phyloP scores from a whole-genome alignment of 2,113 vertebrate species.

The Ovibos moschatus region DNA sequence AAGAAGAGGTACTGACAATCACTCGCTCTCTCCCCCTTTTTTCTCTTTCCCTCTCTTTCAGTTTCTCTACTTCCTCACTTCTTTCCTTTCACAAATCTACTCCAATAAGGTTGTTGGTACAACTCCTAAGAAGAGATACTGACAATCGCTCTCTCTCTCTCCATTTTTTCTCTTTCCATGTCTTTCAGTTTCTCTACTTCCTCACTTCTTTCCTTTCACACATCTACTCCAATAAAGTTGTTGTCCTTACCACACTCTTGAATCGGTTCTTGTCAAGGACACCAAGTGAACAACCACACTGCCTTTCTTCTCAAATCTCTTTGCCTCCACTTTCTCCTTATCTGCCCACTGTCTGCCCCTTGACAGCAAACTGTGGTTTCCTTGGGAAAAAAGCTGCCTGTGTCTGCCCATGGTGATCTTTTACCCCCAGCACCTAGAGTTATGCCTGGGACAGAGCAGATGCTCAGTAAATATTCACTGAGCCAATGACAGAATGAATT shows the following conservation, averaged over 20 bases:
- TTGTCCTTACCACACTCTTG: no score
- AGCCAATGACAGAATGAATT: not conserved
- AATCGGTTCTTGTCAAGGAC: not conserved
- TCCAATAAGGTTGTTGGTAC: not conserved
- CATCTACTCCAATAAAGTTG: not conserved
- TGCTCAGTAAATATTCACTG: not conserved
- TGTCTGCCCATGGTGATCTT: not conserved
- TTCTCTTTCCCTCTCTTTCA: no score
- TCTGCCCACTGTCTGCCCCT: not conserved
- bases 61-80: not conserved
- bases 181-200: not conserved
- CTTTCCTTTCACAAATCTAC: not conserved
- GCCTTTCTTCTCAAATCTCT: not conserved
- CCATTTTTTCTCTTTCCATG: not conserved
- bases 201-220: not conserved
- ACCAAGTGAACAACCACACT: not conserved
- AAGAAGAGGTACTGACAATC: no score
- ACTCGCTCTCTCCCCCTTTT: not conserved
- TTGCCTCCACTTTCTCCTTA: not conserved
- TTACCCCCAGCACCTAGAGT: not conserved
- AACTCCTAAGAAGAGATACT: not conserved
- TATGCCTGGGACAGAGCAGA: not conserved
- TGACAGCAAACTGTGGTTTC: not conserved
- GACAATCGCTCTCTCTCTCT: not conserved
- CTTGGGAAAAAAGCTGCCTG: not conserved